These are phyloP conservation scores for Paramisgurnus dabryanus DNA, from an alignment of 2,113 vertebrate genomes.

Conservation along the genomic window DNA sequence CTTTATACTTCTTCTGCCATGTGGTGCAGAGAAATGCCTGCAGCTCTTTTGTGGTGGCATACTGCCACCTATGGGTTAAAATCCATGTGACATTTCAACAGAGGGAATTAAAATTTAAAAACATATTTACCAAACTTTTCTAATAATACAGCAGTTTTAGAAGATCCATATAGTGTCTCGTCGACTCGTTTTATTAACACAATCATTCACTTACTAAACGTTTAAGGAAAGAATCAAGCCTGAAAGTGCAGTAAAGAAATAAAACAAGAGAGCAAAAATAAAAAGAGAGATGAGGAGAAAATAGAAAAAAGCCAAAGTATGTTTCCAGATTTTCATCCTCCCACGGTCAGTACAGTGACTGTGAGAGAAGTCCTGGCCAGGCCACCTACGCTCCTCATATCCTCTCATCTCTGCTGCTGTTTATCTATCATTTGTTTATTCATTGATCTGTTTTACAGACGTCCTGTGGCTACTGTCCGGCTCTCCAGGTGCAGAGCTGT, in stretches of 20 bases:
- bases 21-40: constrained; percentile 57
- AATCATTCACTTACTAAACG: too few relatives aligned
- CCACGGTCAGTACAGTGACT: constrained; percentile 65
- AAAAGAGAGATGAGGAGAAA: constrained; percentile 45
- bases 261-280: constrained; percentile 16
- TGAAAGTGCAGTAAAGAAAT: constrained; percentile 54
- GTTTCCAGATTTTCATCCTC: constrained; percentile 74
- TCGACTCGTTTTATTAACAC: too few relatives aligned
- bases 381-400: constrained; percentile 64
- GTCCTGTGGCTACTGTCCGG: constrained; percentile 35
- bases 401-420: constrained; percentile 58
- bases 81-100: constrained; percentile 17
- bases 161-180: too few relatives aligned
- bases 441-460: constrained; percentile 44
- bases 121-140: too few relatives aligned
- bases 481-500: constrained; percentile 42
- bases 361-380: constrained; percentile 64
- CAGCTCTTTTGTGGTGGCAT: constrained; percentile 71
- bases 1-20: constrained; percentile 72
- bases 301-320: constrained; percentile 54
- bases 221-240: constrained; percentile 68
- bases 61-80: constrained; percentile 79
- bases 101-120: neutral
- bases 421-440: constrained; percentile 48
- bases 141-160: too few relatives aligned